Conservation (phyloP, 2,888 invertebrate genomes). For the Meteorus colon region DNA sequence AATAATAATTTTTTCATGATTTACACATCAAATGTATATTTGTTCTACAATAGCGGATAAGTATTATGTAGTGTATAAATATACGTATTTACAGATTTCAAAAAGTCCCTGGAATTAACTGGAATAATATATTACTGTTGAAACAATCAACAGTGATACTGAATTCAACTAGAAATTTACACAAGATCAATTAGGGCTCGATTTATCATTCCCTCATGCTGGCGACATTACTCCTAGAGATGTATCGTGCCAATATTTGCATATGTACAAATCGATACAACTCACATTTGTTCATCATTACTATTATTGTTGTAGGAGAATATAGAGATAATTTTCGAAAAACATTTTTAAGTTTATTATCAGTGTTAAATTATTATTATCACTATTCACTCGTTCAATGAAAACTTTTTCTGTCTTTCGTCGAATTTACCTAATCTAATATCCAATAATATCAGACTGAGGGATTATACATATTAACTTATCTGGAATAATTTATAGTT, state of each 20-base stretch:
- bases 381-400: neutral
- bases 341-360: neutral
- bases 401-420: neutral
- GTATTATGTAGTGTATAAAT: neutral
- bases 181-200: neutral
- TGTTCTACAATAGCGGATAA: neutral
- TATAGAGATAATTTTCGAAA: neutral
- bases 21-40: constrained; percentile 9
- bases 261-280: neutral
- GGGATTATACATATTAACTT: constrained; percentile 6
- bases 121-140: neutral
- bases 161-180: neutral
- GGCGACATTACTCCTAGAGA: neutral
- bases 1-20: neutral
- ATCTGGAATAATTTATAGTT: neutral
- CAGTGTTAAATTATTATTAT: neutral
- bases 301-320: neutral
- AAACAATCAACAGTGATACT: neutral
- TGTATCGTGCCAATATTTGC: neutral
- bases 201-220: neutral
- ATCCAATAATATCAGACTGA: neutral
- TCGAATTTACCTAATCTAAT: neutral
- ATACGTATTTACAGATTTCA: neutral
- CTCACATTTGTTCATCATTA: neutral
- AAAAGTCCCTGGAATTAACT: neutral